Evolutionary conservation across 2,113 vertebrate species (phyloP).

Genomic region (Apodemus sylvaticus): DNA sequence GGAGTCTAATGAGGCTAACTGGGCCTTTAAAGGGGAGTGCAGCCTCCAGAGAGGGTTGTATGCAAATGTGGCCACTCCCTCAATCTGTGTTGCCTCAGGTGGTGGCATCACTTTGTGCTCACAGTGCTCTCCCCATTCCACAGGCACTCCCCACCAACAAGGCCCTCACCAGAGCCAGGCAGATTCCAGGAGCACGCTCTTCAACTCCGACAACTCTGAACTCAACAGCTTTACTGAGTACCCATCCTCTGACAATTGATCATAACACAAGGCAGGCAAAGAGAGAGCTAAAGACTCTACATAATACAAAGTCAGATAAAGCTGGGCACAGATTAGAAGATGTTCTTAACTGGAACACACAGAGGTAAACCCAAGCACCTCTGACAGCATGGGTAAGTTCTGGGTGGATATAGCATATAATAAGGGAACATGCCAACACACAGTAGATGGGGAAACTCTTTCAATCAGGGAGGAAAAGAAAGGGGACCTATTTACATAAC

Average conservation of each 20-base stretch:
- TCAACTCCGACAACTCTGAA: background rate
- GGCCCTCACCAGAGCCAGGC: background rate
- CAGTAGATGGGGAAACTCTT: slow-evolving; percentile 14
- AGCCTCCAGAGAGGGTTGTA: background rate
- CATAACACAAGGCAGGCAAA: background rate
- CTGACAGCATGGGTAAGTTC: background rate
- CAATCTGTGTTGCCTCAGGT: background rate
- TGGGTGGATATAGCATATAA: background rate
- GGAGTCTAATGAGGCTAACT: no score
- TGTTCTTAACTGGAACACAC: slow-evolving; percentile 2
- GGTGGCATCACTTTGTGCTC: no score
- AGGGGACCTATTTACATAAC: slow-evolving; percentile 46
- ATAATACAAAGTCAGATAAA: slow-evolving; percentile 38
- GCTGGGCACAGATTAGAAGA: background rate
- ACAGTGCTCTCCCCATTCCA: background rate
- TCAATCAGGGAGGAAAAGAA: slow-evolving; percentile 29
- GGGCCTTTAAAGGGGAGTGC: background rate
- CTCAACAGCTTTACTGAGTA: background rate
- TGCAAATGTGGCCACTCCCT: background rate
- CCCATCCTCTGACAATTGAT: background rate
- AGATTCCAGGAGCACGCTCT: background rate
- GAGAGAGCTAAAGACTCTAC: background rate
- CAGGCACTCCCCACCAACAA: background rate
- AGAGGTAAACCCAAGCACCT: background rate
- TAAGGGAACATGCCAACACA: background rate